Evolutionary conservation across 1,140 invertebrate genomes (phyloP), one percentile per base, ranked within the genome.

Genomic region (Dendroctonus ponderosae): DNA sequence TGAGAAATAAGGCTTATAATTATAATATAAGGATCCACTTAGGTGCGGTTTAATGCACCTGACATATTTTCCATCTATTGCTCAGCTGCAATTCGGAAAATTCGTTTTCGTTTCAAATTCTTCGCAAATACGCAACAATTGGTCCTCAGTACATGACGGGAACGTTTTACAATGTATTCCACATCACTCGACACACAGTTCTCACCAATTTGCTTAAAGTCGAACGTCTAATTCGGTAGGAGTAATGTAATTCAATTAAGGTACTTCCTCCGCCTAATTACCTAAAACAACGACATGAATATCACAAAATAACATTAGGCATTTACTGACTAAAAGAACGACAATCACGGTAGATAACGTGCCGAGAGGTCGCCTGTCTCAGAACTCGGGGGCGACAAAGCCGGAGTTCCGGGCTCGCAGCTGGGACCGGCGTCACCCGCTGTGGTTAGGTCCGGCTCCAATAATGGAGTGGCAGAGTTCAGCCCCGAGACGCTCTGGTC

Each of bases 1-100:
- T 38, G 74, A 77, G 68, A 76, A 77, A 65, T 67, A 75, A 15
- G 67, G 5, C 44, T 75, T 73, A 58, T 76, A 78, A 64, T 78
- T 78, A 41, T 71, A 76, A 49, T 38, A 52, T 12, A 44, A 8
- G 12, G 59, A 67, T 9, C 66, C 66, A 12, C 46, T 52, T 26
- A 53, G n/a, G 6, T 12, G 3, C 12, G 51, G 59, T 41, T 49
- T 50, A 15, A 40, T 14, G 7, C 64, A 41, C 56, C 58, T 41
- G 9, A 67, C 38, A 48, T 62, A 59, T 48, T 67, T 67, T 11
- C 59, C 66, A 14, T 67, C 66, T 37, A 67, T 41, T 6, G 49
- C 52, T 6, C 66, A 58, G 49, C 56, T 48, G 44, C 65, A 67
- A 11, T 67, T 50, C 6, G 59, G 49, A 41, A 67, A 51, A 26